Evolutionary conservation across 2,113 vertebrate genomes (phyloP), one percentile per base, ranked within the genome.

Genomic region (Lichenostomus cassidix): DNA sequence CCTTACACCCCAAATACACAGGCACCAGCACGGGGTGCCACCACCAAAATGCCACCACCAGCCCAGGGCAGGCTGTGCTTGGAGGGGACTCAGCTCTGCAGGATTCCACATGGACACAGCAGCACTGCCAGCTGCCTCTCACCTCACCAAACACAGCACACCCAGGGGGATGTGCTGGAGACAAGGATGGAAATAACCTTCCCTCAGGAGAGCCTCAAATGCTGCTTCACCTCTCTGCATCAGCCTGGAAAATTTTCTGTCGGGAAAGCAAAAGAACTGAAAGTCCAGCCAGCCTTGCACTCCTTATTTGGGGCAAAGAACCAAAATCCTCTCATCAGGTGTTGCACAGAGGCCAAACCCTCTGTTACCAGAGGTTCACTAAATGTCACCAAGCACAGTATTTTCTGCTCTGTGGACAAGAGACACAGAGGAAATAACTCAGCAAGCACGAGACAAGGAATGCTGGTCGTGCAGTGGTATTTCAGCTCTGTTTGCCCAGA

Each of bases 201-300:
- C 55, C 33, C 88, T n/a, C 75, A 13, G 17, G 79, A 31, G 69
- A 86, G 31, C 53, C 70, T 33, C 50, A 28, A 14, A 53, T 0
- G 10, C 68, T 19, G 47, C 42, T 55, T 65, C 82, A 52, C 56
- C 55, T 25, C 15, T 15, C 56, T 14, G 63, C 44, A 71, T 9
- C 12, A 1, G 4, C 50, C 19, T 23, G 8, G 55, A 49, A 69
- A 64, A 63, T 3, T 15, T 58, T 9, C 5, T 33, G 29, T 24
- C 41, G 27, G 53, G 25, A 11, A 17, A 89, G 9, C 29, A 15
- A 86, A 80, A 23, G 25, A 15, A 33, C 1, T 15, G 24, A 8
- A 86, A 79, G 5, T 7, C 37, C 3, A 0, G 16, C 7, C 24
- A 10, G 6, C 12, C 11, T 28, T 0, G 0, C 28, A 22, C 5